phyloP scores from a whole-genome alignment of 2,113 vertebrate genomes.

The Nesoenas mayeri region DNA sequence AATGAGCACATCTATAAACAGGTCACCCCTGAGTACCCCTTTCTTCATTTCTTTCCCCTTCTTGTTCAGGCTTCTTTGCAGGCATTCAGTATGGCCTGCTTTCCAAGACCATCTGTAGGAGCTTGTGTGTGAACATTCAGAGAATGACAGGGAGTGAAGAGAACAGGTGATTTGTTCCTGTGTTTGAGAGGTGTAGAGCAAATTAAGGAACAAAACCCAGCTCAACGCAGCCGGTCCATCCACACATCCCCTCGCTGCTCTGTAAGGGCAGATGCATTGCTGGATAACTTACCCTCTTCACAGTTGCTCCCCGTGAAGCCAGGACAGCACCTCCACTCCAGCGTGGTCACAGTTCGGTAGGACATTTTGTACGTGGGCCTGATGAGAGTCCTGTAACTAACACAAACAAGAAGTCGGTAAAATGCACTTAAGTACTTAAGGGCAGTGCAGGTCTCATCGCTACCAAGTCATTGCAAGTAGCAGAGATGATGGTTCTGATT shows the following conservation, averaged over 20 bases:
- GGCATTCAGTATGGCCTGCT: background rate
- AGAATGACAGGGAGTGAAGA: background rate
- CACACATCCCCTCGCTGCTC: background rate
- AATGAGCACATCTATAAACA: background rate
- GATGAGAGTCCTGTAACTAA: slow-evolving; percentile 94
- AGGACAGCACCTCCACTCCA: slow-evolving; percentile 95
- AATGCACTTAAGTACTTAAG: background rate
- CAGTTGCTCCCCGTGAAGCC: slow-evolving; percentile 89
- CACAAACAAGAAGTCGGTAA: slow-evolving; percentile 65
- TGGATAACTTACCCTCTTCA: slow-evolving; percentile 82
- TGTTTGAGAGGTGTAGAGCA: background rate
- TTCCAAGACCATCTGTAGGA: background rate
- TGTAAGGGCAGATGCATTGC: accelerated
- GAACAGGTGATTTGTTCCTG: background rate
- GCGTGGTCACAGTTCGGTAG: slow-evolving; percentile 86
- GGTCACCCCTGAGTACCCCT: background rate
- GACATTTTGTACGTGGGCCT: slow-evolving; percentile 88
- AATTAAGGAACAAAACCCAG: background rate
- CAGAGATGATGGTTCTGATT: background rate
- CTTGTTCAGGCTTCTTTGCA: background rate
- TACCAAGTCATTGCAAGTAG: background rate
- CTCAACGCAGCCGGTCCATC: background rate
- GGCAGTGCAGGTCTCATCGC: accelerated
- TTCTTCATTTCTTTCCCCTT: background rate
- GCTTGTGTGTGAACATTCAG: background rate